These are phyloP conservation scores for Syrphus vitripennis DNA, from an alignment of 2,888 invertebrate genomes.

Conservation along the genomic window DNA sequence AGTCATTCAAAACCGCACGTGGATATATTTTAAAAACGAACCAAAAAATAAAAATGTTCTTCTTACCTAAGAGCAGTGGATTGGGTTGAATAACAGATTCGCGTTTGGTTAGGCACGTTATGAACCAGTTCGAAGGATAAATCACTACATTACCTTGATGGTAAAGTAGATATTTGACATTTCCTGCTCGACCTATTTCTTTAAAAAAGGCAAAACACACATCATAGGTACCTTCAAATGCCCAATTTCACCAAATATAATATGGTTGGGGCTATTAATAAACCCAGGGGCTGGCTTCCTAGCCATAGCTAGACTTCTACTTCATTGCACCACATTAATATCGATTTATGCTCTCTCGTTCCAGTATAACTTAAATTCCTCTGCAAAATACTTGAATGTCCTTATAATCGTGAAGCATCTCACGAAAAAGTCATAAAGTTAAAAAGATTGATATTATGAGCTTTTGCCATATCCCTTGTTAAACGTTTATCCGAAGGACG, in stretches of 20 bases:
- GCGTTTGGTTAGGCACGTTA: neutral
- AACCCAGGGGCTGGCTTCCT: neutral
- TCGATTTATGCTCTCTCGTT: conserved; percentile 32
- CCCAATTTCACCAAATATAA: neutral
- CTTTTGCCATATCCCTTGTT: neutral
- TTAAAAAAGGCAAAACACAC: neutral
- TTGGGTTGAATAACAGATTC: neutral
- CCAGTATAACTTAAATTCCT: conserved; percentile 10
- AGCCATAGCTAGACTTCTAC: neutral
- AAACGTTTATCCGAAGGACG: conserved; percentile 18
- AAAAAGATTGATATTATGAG: conserved; percentile 42
- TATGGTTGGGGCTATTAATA: conserved; percentile 18
- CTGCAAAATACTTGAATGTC: conserved; percentile 13
- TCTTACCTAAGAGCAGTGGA: neutral
- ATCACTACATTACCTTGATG: neutral
- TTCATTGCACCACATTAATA: conserved; percentile 20
- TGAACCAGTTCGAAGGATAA: neutral
- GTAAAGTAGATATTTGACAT: conserved; percentile 5
- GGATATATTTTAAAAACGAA: neutral
- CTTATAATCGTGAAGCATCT: conserved; percentile 30
- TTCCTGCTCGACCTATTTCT: conserved; percentile 2
- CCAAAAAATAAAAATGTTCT: neutral
- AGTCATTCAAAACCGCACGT: neutral
- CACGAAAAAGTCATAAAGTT: conserved; percentile 55
- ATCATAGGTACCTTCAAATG: neutral